Evolutionary conservation across 2,113 vertebrate species (phyloP).

Genomic region (Asarcornis scutulata): DNA sequence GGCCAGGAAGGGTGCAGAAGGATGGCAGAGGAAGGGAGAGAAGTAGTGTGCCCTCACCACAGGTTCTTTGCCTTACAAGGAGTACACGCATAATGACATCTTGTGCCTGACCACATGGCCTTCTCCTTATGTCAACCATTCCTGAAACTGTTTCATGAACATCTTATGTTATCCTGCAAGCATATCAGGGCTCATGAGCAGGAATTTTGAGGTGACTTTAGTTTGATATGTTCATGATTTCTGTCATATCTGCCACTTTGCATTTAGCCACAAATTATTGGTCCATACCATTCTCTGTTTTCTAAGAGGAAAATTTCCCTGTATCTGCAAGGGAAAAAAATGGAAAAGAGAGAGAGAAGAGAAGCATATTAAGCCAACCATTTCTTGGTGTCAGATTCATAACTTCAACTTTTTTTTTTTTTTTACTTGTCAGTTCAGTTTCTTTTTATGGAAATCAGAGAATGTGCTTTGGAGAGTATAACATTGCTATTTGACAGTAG

Average conservation of each 20-base stretch:
- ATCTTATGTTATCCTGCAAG: neutral
- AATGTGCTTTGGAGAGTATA: neutral
- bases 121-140: neutral
- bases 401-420: neutral
- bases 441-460: neutral
- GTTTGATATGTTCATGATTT: neutral
- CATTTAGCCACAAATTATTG: neutral
- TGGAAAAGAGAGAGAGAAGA: neutral
- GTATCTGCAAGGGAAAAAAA: neutral
- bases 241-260: neutral
- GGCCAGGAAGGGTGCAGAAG: neutral
- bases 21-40: neutral
- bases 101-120: accelerated
- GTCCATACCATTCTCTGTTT: neutral
- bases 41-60: accelerated
- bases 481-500: neutral
- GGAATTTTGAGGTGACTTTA: neutral
- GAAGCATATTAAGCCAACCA: neutral
- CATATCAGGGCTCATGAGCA: accelerated
- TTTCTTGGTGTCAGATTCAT: neutral
- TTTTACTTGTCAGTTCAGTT: neutral
- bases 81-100: neutral
- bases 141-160: neutral
- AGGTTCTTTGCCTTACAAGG: neutral
- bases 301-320: neutral